These are phyloP conservation scores for Palaemon carinicauda DNA, from an alignment of 1,140 invertebrate genomes.

Conservation along the genomic window DNA sequence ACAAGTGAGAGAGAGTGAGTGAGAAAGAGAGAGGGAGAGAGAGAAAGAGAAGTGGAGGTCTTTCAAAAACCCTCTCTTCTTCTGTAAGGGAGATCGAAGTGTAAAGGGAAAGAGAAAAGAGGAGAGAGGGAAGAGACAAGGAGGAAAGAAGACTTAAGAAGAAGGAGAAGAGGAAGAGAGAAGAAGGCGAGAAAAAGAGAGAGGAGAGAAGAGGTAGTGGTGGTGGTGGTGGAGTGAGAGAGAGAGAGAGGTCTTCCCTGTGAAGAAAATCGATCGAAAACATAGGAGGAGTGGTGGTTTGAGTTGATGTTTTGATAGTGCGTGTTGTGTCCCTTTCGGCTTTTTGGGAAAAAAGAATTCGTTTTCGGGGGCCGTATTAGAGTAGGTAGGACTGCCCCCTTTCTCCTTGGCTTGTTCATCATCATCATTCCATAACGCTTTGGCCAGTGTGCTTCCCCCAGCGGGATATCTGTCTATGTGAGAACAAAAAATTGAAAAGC, in stretches of 20 bases:
- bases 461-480: no score
- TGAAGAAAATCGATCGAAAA: slow-evolving; percentile 29
- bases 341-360: no score
- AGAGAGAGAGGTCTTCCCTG: slow-evolving; percentile 30
- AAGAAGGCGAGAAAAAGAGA: background rate
- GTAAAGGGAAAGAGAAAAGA: no score
- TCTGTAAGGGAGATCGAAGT: no score
- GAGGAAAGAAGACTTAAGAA: background rate
- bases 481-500: no score
- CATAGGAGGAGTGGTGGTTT: slow-evolving; percentile 44
- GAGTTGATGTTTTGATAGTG: slow-evolving; percentile 52
- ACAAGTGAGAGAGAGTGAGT: background rate
- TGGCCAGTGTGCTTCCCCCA: no score
- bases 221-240: no score
- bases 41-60: background rate
- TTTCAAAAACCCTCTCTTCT: no score
- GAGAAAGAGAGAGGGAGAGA: background rate
- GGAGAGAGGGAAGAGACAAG: background rate
- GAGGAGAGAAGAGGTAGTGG: background rate
- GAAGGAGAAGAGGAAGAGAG: background rate
- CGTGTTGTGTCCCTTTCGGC: slow-evolving; percentile 31
- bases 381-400: slow-evolving; percentile 36
- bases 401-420: background rate
- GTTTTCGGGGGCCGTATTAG: slow-evolving; percentile 50
- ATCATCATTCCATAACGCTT: no score